Base-by-base conservation (phyloP, 2,113 vertebrate species). In the Chamaea fasciata region DNA sequence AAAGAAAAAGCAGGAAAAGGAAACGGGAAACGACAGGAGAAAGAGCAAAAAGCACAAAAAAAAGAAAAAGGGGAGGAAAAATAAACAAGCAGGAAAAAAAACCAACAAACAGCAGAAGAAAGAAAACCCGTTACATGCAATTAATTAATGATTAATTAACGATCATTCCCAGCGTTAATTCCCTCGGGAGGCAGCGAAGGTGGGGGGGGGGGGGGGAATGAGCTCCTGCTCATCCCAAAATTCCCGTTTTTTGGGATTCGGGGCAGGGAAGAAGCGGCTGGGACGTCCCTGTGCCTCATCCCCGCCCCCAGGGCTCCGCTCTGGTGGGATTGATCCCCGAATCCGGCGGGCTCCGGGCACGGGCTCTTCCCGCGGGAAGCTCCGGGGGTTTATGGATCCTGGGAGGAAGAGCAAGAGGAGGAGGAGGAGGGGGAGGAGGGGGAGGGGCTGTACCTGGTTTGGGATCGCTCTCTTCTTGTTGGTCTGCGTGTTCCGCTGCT, bases 381-480 rank as follows among this genome's bases (percentile, higher is more conserved):
- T n/a, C n/a, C n/a, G n/a, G n/a, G n/a, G n/a, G n/a, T n/a, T n/a
- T n/a, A n/a, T n/a, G n/a, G 41, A 41, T 41, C 41, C 41, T 41
- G 35, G 68, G 19, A 31, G 8, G 30, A 49, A 46, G 16, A 49
- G 22, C n/a, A n/a, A n/a, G n/a, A n/a, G n/a, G n/a, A n/a, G n/a
- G n/a, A n/a, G n/a, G 4, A 18, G 24, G 39, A 79, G 39, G 26
- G 35, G 69, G 20, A 31, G 8, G 30, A 50, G 47, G 13, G 33
- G 30, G 3, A 15, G 31, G 41, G 67, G 31, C 50, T 2, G 26
- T 99, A 99, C 99, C 99, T 99, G 99, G 80, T 99, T 99, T 2
- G 99, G 99, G 70, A 99, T 97, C 50, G 99, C 98, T 65, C 99
- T 98, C 95, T 99, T 99, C 98, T 99, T 99, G 97, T 99, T 99